Conservation (phyloP, 2,888 invertebrate genomes). For the Scaptomyza flava region DNA sequence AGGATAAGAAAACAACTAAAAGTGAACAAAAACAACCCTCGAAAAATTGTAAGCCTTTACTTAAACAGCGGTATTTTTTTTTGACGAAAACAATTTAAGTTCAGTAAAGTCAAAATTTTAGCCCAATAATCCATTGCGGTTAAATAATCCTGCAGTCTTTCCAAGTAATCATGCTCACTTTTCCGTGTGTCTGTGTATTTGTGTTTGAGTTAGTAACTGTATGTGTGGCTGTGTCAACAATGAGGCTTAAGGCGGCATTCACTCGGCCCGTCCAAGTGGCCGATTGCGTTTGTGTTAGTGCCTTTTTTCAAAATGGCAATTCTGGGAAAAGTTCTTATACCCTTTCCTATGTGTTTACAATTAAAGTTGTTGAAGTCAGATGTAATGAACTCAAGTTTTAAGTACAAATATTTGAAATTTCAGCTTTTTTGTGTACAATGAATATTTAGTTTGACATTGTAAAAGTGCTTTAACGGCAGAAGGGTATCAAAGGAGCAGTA, state of each 20-base stretch:
- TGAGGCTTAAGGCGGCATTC: slow-evolving; percentile 52
- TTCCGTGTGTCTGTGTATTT: slow-evolving; percentile 5
- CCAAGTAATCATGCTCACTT: slow-evolving; percentile 4
- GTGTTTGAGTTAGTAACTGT: slow-evolving; percentile 27
- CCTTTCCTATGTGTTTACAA: slow-evolving; percentile 6
- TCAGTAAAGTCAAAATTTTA: slow-evolving; percentile 60
- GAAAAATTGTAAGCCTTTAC: slow-evolving; percentile 8
- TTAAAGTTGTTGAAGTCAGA: not conserved
- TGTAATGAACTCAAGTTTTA: not conserved
- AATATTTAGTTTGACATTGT: not conserved
- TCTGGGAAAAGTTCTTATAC: slow-evolving; percentile 16
- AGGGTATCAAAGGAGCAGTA: slow-evolving; percentile 25
- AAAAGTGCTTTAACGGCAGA: not conserved
- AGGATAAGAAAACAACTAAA: slow-evolving; percentile 20
- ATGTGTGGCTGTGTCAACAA: slow-evolving; percentile 46
- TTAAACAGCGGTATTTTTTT: not conserved
- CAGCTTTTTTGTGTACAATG: not conserved
- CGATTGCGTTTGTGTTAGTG: slow-evolving; percentile 14
- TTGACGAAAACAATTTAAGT: slow-evolving; percentile 56
- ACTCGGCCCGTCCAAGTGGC: slow-evolving; percentile 47
- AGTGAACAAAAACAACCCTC: slow-evolving; percentile 18
- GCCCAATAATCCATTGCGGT: slow-evolving; percentile 67
- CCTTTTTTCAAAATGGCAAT: slow-evolving; percentile 9
- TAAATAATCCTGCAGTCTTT: slow-evolving; percentile 39
- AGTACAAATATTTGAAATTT: not conserved